phyloP scores from a whole-genome alignment of 2,113 vertebrate species.

The Oreocharis arfaki region DNA sequence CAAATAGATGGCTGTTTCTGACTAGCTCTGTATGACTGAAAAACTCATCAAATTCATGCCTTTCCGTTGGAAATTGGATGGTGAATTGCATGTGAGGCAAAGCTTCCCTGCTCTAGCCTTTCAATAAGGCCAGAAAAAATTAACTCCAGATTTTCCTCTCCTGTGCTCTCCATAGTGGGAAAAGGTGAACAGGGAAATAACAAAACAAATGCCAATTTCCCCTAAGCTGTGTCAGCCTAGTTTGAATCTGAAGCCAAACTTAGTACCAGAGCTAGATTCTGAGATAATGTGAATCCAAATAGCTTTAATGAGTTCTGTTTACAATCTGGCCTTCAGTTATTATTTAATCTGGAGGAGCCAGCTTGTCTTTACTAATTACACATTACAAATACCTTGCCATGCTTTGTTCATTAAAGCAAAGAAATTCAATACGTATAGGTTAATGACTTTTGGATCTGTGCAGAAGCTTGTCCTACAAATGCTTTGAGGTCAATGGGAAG shows the following conservation, averaged over 20 bases:
- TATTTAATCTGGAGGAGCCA: conserved; percentile 20
- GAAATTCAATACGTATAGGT: background rate
- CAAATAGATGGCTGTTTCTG: background rate
- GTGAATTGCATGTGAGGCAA: background rate
- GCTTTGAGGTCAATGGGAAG: background rate
- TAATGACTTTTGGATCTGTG: conserved; percentile 9
- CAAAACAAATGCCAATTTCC: background rate
- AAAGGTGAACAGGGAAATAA: background rate
- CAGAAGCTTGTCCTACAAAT: background rate
- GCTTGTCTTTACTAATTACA: conserved; percentile 4
- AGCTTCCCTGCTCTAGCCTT: background rate
- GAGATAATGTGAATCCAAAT: background rate
- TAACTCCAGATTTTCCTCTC: background rate
- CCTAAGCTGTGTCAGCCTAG: background rate
- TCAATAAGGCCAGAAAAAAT: background rate
- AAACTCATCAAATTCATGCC: background rate
- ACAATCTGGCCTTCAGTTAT: background rate
- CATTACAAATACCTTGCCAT: background rate
- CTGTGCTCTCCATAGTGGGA: background rate
- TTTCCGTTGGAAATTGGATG: background rate
- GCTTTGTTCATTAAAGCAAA: background rate
- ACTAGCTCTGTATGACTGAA: background rate
- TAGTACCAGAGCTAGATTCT: background rate
- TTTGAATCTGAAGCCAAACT: background rate
- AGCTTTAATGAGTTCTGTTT: background rate